Base-by-base conservation (phyloP, 1,140 invertebrate genomes). In the Pygmarrhopalites habei region DNA sequence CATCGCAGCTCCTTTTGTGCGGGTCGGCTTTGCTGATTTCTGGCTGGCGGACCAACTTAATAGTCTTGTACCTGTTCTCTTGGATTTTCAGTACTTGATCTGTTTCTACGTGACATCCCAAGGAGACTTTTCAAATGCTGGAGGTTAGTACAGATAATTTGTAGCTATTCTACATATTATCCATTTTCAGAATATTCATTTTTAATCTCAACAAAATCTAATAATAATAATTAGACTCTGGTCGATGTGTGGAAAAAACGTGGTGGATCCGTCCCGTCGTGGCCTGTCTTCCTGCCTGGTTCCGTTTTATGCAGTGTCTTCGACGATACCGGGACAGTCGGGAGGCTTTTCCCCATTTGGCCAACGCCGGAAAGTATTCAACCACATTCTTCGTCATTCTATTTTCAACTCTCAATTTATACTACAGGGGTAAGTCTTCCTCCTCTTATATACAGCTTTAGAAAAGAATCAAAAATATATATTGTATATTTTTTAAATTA, bases 21-120 rank as follows among this genome's bases (percentile, higher is more conserved):
- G 90, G 72, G 96, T 99, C 4, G 86, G 89, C 47, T 99, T 99
- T 77, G 94, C 96, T 29, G 96, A 99, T 79, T 99, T 99, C 83
- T 99, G 97, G 97, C 82, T 99, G 70, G 96, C 93, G 30, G 97
- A 99, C 81, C 97, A 99, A 76, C 81, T 98, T 67, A 99, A 97
- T 74, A 97, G 92, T 65, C 80, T 99, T 46, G 86, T 85, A 1
- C 87, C 86, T 0, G 87, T 90, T 1, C 85, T 99, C 59, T 77
- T 94, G 1, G 97, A 99, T 78, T 87, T 98, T 71, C 91, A 98
- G 70, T 99, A 90, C 77, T 84, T 98, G 58, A 76, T 91, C 2
- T 89, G 88, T 62, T 91, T 90, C 74, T 92, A 90, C 64, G 75
- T 85, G 1, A 86, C 83, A 17, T 69, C 65, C n/a, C 59, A 69